Base-by-base conservation (phyloP, 2,113 vertebrate genomes). In the Pseudolaguvia tuberculata region DNA sequence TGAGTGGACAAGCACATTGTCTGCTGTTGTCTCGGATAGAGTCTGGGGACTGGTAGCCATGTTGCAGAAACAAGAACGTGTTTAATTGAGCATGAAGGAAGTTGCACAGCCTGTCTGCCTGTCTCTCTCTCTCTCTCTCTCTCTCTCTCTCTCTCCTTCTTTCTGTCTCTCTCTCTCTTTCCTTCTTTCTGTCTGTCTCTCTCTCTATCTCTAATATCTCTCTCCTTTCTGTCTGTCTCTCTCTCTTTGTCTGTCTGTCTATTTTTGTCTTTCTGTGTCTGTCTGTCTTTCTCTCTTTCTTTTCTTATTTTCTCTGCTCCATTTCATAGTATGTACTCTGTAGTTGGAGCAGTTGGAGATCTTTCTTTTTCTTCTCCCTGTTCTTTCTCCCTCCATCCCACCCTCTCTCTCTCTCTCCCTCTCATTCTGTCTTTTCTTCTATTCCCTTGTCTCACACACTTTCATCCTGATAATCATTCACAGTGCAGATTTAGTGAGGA, bases 11-110 rank as follows among this genome's bases (percentile, higher is more conserved):
- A 58, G 14, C 56, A 21, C 25, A 15, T 11, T 8, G 17, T 53
- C 59, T 42, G 31, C 72, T 52, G 72, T 39, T 72, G 39, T 9
- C 48, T 48, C 15, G 29, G 56, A 59, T 48, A 12, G n/a, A 55
- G 3, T 47, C 56, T 29, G 61, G 70, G 70, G 45, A 45, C 23
- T 61, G 45, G 27, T 61, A 72, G 27, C 23, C 42, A 31, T 48
- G 39, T 31, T 62, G n/a, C 20, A 12, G 23, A 73, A 63, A 52
- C 6, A 31, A 31, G 48, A 65, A 25, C 11, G 29, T 35, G 25
- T 21, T 11, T 13, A 23, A 57, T 71, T 53, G 8, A 23, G 62
- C 52, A 56, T 67, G 18, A 17, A 27, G 18, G 0, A 63, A 23
- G n/a, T n/a, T n/a, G 15, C 35, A 17, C 25, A 11, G 13, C 18